These are phyloP conservation scores for Tribolium madens DNA, from an alignment of 1,140 invertebrate species.

Conservation along the genomic window DNA sequence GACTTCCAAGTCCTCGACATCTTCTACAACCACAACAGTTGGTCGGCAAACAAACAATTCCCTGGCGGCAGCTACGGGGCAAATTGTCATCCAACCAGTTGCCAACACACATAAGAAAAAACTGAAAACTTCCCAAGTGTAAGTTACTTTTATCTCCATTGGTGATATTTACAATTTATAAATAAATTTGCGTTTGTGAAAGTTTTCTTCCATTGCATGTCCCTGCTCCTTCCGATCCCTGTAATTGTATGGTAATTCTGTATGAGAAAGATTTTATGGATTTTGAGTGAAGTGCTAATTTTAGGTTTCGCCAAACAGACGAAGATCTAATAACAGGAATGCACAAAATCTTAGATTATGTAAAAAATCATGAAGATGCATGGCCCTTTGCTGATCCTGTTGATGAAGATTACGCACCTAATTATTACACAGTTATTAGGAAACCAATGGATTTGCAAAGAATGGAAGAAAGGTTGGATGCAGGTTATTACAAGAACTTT, in stretches of 20 bases:
- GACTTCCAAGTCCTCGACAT: conserved; percentile 37
- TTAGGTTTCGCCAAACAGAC: conserved; percentile 80
- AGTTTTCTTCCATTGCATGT: conserved; percentile 25
- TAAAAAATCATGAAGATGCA: conserved; percentile 88
- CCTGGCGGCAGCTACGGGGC: conserved; percentile 83
- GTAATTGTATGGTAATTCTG: conserved; percentile 16
- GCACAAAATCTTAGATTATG: conserved; percentile 87
- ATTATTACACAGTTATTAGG: conserved; percentile 82
- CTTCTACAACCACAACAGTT: conserved; percentile 56
- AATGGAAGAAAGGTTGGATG: conserved; percentile 89
- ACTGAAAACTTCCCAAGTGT: conserved; percentile 76
- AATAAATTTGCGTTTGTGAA: conserved; percentile 2
- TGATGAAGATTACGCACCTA: conserved; percentile 90
- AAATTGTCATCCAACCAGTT: conserved; percentile 79
- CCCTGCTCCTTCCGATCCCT: not conserved
- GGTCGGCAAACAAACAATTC: conserved; percentile 90
- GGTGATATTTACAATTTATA: not conserved
- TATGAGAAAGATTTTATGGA: not conserved
- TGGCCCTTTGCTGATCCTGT: conserved; percentile 94
- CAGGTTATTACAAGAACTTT: conserved; percentile 82
- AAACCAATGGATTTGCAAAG: conserved; percentile 88
- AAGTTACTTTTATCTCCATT: conserved; percentile 62
- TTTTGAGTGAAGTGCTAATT: conserved; percentile 51
- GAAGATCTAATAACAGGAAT: conserved; percentile 88
- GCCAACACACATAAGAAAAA: conserved; percentile 68